These are phyloP conservation scores for Microdon myrmicae DNA, from an alignment of 2,888 invertebrate genomes.

Conservation along the genomic window DNA sequence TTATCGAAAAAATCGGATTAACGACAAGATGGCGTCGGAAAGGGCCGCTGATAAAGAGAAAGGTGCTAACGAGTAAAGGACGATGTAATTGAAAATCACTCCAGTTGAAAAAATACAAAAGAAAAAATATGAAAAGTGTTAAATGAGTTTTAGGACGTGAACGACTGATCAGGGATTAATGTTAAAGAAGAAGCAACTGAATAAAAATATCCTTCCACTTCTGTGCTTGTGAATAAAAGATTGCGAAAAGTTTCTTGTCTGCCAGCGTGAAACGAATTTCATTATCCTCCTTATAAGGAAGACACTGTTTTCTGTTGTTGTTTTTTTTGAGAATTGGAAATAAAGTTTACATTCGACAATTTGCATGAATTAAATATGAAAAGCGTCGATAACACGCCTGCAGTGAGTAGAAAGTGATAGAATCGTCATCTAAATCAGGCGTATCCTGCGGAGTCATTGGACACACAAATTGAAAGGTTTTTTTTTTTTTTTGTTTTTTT, in stretches of 20 bases:
- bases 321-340: too few species aligned
- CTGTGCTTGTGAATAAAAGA: constrained; percentile 39
- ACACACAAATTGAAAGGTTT: too few species aligned
- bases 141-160: constrained; percentile 46
- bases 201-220: constrained; percentile 44
- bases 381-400: too few species aligned
- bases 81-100: constrained; percentile 7
- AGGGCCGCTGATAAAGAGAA: not conserved
- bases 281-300: constrained; percentile 15
- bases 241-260: constrained; percentile 12
- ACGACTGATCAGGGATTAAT: constrained; percentile 47
- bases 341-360: too few species aligned
- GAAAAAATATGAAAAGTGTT: constrained; percentile 29
- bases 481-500: too few species aligned
- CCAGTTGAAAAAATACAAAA: not conserved
- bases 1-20: constrained; percentile 50
- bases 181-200: constrained; percentile 46
- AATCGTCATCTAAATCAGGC: too few species aligned
- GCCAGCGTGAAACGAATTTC: constrained; percentile 15
- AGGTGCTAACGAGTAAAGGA: constrained; percentile 3
- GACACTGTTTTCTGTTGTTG: not conserved
- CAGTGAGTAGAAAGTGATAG: too few species aligned
- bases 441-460: too few species aligned
- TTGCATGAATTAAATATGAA: too few species aligned
- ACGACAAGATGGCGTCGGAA: constrained; percentile 25